Conservation (phyloP, 1,140 invertebrate species). For the Rhizoglyphus robini region DNA sequence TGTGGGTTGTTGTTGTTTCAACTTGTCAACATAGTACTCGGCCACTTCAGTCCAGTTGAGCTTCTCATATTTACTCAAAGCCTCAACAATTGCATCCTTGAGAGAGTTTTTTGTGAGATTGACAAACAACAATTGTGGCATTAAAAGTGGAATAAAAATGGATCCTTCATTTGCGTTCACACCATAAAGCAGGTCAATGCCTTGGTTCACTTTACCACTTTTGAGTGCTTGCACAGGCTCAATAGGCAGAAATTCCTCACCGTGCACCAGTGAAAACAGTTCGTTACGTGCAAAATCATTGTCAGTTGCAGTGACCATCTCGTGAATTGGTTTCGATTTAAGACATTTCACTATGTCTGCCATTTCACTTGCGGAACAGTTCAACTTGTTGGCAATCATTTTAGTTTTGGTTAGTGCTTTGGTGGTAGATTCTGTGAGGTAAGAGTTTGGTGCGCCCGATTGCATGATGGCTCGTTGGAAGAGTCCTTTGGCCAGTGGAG, state of each 20-base stretch:
- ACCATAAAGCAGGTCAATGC: neutral
- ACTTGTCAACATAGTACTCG: no score
- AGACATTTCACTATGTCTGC: neutral
- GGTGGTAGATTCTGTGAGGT: slow-evolving; percentile 57
- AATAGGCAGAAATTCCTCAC: neutral
- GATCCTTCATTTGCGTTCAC: no score
- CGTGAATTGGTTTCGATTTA: neutral
- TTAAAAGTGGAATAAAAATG: no score
- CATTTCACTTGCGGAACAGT: neutral
- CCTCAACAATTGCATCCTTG: no score
- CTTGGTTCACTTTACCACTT: neutral
- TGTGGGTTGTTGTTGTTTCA: no score
- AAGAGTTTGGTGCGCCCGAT: neutral
- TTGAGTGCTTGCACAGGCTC: neutral
- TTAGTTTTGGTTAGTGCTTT: slow-evolving; percentile 55
- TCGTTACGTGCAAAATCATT: neutral
- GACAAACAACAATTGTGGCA: no score
- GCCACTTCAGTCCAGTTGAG: no score
- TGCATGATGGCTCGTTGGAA: no score
- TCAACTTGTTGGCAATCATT: neutral
- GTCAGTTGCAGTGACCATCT: neutral
- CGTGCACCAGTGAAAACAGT: neutral
- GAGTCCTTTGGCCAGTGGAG: slow-evolving; percentile 25
- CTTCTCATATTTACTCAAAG: no score
- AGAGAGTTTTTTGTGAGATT: no score